A percentile compares a stretch with the other conserved stretches of the same genome.
These are phyloP conservation scores for Aphaenogaster ashmeadi DNA, from an alignment of 1,140 invertebrate genomes.

Conservation along the genomic window DNA sequence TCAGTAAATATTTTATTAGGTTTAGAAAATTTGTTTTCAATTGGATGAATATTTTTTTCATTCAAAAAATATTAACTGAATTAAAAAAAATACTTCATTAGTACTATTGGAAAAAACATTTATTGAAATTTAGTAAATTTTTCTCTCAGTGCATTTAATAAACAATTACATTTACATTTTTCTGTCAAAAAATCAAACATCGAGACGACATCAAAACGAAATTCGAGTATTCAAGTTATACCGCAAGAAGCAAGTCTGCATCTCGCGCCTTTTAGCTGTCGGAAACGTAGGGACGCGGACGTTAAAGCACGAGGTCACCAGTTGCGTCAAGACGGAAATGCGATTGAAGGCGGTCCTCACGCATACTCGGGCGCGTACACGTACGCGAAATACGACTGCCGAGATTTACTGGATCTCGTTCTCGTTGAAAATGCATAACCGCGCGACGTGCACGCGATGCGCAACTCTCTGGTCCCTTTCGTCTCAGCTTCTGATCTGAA, in stretches of 20 bases:
- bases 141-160: too few relatives aligned
- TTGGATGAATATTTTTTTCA: too few relatives aligned
- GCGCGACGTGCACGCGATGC: neutral
- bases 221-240: neutral
- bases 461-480: neutral
- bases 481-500: constrained; percentile 12
- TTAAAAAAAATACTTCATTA: too few relatives aligned
- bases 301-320: constrained; percentile 38
- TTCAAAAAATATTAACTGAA: too few relatives aligned
- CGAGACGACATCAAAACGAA: too few relatives aligned
- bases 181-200: neutral
- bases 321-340: constrained; percentile 44
- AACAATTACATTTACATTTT: neutral
- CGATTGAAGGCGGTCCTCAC: constrained; percentile 24
- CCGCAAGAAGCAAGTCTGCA: neutral
- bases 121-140: too few relatives aligned
- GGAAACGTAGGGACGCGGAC: neutral
- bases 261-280: neutral
- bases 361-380: neutral
- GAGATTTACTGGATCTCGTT: constrained; percentile 33
- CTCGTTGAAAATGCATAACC: constrained; percentile 20
- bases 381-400: constrained; percentile 18
- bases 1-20: too few relatives aligned
- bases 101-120: too few relatives aligned
- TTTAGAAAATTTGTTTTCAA: too few relatives aligned